Percentiles rank a stretch among this genome's conserved stretches.
Conservation (phyloP, 2,888 invertebrate species). For the Drosophila buzzatii region DNA sequence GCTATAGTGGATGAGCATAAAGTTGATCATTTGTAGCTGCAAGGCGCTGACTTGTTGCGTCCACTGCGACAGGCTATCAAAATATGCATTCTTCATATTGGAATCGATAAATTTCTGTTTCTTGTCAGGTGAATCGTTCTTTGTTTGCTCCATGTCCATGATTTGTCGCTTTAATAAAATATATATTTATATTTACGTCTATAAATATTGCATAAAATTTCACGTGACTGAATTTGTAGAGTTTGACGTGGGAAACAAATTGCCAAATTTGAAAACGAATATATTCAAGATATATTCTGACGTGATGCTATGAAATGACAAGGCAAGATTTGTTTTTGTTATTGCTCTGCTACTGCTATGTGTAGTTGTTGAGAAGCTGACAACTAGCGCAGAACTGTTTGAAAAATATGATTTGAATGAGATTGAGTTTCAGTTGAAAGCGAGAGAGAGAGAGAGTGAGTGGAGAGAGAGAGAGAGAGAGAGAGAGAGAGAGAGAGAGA, state of each 20-base stretch:
- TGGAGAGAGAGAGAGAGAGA: too few relatives aligned
- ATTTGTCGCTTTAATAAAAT: neutral
- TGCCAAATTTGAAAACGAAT: neutral
- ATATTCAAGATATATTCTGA: neutral
- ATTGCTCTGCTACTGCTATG: too few relatives aligned
- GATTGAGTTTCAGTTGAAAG: too few relatives aligned
- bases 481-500: too few relatives aligned
- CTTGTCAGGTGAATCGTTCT: neutral
- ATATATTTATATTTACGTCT: neutral
- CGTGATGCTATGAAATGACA: neutral
- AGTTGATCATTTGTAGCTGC: neutral
- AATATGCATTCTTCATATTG: constrained; percentile 12
- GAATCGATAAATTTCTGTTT: neutral
- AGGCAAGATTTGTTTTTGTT: neutral
- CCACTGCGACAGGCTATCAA: constrained; percentile 21
- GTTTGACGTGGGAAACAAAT: neutral
- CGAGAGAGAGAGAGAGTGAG: too few relatives aligned
- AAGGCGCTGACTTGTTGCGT: neutral
- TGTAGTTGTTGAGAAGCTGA: too few relatives aligned
- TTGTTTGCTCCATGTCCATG: neutral
- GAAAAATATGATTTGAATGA: too few relatives aligned
- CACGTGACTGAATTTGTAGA: neutral
- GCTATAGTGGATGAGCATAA: neutral
- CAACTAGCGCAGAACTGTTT: too few relatives aligned
- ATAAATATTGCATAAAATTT: neutral